These are phyloP conservation scores for Epizoanthus ramosus DNA, from an alignment of 92 coral and sea anemone species.

Conservation along the genomic window DNA sequence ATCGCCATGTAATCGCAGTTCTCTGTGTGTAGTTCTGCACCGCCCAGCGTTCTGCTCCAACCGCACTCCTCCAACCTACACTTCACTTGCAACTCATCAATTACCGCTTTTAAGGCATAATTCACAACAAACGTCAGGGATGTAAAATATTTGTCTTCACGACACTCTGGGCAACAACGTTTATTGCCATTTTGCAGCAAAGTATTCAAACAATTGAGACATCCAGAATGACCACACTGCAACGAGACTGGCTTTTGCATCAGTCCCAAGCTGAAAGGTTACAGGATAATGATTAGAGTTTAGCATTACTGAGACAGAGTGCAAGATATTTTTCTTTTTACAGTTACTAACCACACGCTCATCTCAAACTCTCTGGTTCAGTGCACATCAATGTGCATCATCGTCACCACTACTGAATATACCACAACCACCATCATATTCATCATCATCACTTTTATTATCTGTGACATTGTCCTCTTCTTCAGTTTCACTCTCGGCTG, in stretches of 20 bases:
- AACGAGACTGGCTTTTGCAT: slow-evolving; percentile 10
- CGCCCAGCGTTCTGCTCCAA: slow-evolving; percentile 13
- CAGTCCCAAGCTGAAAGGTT: slow-evolving; percentile 8
- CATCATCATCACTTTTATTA: too few relatives aligned
- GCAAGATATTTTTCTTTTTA: too few relatives aligned
- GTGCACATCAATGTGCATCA: too few relatives aligned
- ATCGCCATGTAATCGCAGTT: neutral
- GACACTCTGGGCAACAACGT: neutral
- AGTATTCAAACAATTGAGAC: slow-evolving; percentile 6
- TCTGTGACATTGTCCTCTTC: too few relatives aligned
- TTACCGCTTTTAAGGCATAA: neutral
- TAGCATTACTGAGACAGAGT: too few relatives aligned
- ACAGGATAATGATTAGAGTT: too few relatives aligned
- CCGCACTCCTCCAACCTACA: neutral
- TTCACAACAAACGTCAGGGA: neutral
- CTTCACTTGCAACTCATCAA: neutral
- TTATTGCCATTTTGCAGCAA: neutral
- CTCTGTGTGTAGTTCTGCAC: neutral
- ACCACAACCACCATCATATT: too few relatives aligned
- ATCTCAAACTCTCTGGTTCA: too few relatives aligned
- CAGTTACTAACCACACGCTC: too few relatives aligned
- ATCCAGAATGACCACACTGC: slow-evolving; percentile 29
- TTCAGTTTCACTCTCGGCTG: too few relatives aligned
- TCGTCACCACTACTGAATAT: too few relatives aligned
- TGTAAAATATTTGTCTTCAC: neutral